Base-by-base conservation (phyloP, 2,113 vertebrate species). In the Ceyx margarethae region DNA sequence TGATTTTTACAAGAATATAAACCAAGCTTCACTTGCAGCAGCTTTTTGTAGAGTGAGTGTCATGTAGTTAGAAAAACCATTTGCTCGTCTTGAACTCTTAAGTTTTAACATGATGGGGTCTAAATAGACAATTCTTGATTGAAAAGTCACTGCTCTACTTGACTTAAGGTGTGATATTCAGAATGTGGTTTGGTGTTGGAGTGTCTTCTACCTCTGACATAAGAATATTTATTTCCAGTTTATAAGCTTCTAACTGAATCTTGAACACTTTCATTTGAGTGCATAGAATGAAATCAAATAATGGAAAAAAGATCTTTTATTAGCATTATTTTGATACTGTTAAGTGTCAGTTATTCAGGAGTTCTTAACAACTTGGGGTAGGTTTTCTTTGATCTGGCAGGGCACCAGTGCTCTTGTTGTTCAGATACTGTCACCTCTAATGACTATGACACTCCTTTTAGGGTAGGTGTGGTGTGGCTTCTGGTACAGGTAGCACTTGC, bases 401-500 rank as follows among this genome's bases (percentile, higher is more conserved):
- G 9, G 26, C 8, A 18, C 13, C 19, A 19, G 13, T 8, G 29
- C 22, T 81, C 31, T 40, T 50, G 51, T 20, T 42, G 11, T 33
- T 50, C 29, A 54, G 18, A 22, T 29, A 17, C 3, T 16, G 37
- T 37, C 35, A 26, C 31, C 46, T 51, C 16, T 26, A 50, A 61
- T 26, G 53, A 9, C 23, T 42, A 6, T 5, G 15, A 16, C 29
- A 28, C 46, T 53, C 5, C 2, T 31, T 65, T 48, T 35, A 37
- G 29, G 42, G 37, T 45, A 5, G 2, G 37, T 20, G 7, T 21
- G 0, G 5, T n/a, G 28, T 29, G 43, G 16, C 48, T 69, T 0
- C 1, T 21, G 33, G 5, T 43, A 10, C 33, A 29, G 51, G 51
- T 45, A n/a, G 53, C 2, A 6, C 35, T 66, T 66, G 37, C 58